These are phyloP conservation scores for Pseudolycoriella hygida DNA, from an alignment of 2,888 invertebrate genomes.

Conservation along the genomic window DNA sequence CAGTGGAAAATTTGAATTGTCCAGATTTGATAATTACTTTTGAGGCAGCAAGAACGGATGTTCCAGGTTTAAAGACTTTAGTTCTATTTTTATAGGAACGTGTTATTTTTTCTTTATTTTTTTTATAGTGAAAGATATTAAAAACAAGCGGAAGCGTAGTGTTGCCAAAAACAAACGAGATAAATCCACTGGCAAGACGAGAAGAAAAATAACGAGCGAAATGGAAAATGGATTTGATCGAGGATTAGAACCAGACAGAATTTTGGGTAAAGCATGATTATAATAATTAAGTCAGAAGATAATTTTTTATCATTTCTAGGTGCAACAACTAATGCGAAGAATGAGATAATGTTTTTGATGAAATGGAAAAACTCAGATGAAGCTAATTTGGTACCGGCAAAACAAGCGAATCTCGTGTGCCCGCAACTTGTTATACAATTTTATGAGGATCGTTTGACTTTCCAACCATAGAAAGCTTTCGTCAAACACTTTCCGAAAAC, in stretches of 20 bases:
- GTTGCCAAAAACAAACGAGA: slow-evolving; percentile 27
- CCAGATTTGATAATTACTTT: slow-evolving; percentile 74
- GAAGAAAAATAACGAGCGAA: slow-evolving; percentile 34
- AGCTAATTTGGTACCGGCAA: slow-evolving; percentile 73
- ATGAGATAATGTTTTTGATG: slow-evolving; percentile 84
- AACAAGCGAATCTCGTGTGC: slow-evolving; percentile 67
- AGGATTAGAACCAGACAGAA: slow-evolving; percentile 67
- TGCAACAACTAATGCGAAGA: slow-evolving; percentile 85
- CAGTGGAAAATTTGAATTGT: slow-evolving; percentile 81
- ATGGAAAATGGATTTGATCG: slow-evolving; percentile 58
- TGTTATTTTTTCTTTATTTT: too few relatives aligned
- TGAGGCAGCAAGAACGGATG: slow-evolving; percentile 64
- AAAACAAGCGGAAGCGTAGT: slow-evolving; percentile 31
- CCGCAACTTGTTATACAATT: slow-evolving; percentile 83
- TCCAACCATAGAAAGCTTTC: too few relatives aligned
- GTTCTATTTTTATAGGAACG: too few relatives aligned
- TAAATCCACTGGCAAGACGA: slow-evolving; percentile 26
- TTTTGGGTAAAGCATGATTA: slow-evolving; percentile 35
- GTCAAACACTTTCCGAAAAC: too few relatives aligned
- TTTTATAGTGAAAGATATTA: too few relatives aligned
- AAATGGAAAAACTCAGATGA: slow-evolving; percentile 88
- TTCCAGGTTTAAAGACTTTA: too few relatives aligned
- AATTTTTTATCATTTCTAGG: too few relatives aligned
- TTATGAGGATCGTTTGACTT: slow-evolving; percentile 79
- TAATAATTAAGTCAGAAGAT: too few relatives aligned